Evolutionary conservation across 2,113 vertebrate species (phyloP).

Genomic region (Ia io): DNA sequence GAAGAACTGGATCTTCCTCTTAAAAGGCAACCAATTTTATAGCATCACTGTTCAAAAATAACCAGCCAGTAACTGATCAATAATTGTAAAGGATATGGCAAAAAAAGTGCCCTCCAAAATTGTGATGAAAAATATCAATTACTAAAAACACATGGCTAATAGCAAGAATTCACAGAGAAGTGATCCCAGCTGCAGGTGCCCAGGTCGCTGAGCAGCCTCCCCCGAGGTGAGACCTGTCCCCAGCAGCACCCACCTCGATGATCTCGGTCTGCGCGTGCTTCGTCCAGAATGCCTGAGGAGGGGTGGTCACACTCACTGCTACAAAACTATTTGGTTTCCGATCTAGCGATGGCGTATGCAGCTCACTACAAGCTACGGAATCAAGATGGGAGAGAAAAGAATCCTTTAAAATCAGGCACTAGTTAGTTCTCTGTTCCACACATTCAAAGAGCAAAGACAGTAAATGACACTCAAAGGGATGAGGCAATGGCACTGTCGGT

Average conservation of each 20-base stretch:
- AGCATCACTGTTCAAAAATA: background rate
- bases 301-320: conserved; percentile 96
- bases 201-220: background rate
- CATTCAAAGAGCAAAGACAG: background rate
- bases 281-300: conserved; percentile 98
- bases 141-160: background rate
- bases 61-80: background rate
- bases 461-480: background rate
- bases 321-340: conserved; percentile 98
- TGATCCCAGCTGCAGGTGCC: background rate
- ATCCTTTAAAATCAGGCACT: conserved; percentile 23
- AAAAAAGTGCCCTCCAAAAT: background rate
- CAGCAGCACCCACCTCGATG: conserved; percentile 91
- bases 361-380: conserved; percentile 91
- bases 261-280: conserved; percentile 98
- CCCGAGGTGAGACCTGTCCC: accelerated
- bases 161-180: background rate
- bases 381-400: background rate
- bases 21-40: background rate
- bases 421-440: background rate
- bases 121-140: background rate
- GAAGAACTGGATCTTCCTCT: background rate
- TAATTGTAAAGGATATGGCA: background rate
- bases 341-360: conserved; percentile 92
- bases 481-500: background rate